Evolutionary conservation across 2,113 vertebrate genomes (phyloP).

Genomic region (Daphoenositta chrysoptera): DNA sequence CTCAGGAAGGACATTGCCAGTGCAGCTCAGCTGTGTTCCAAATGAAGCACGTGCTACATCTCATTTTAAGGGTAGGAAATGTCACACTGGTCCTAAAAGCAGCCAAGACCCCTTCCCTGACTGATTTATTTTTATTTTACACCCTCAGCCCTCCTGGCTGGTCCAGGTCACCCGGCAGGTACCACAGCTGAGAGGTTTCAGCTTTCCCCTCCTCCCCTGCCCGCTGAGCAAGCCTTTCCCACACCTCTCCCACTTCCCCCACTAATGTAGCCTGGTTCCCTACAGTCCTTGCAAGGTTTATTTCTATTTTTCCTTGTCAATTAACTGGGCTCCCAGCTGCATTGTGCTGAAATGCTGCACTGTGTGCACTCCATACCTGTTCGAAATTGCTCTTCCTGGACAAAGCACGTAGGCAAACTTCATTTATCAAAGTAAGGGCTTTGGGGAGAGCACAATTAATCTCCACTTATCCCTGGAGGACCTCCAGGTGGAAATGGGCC

Average conservation of each 20-base stretch:
- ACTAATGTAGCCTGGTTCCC: not conserved
- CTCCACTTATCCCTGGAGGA: constrained; percentile 4
- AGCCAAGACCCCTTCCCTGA: not conserved
- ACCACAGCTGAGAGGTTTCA: not conserved
- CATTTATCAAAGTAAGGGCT: constrained; percentile 6
- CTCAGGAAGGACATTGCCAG: not conserved
- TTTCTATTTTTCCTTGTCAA: constrained; percentile 7
- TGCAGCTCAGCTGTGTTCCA: not conserved
- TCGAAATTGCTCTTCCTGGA: not conserved
- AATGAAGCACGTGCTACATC: not conserved
- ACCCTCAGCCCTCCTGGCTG: not conserved
- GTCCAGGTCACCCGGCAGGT: not conserved
- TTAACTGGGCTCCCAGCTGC: not conserved
- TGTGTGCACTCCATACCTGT: not conserved
- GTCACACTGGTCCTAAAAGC: not conserved
- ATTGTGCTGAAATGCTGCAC: not conserved
- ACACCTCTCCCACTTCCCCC: not conserved
- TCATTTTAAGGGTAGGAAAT: not conserved
- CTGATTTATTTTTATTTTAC: not conserved
- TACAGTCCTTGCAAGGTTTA: not conserved
- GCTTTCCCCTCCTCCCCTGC: not conserved
- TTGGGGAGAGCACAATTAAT: constrained; percentile 16
- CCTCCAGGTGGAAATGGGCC: not conserved
- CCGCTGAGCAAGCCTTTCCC: not conserved
- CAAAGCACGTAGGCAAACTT: not conserved